These are phyloP conservation scores for Morone chrysops DNA, from an alignment of 2,113 vertebrate genomes.

Conservation along the genomic window DNA sequence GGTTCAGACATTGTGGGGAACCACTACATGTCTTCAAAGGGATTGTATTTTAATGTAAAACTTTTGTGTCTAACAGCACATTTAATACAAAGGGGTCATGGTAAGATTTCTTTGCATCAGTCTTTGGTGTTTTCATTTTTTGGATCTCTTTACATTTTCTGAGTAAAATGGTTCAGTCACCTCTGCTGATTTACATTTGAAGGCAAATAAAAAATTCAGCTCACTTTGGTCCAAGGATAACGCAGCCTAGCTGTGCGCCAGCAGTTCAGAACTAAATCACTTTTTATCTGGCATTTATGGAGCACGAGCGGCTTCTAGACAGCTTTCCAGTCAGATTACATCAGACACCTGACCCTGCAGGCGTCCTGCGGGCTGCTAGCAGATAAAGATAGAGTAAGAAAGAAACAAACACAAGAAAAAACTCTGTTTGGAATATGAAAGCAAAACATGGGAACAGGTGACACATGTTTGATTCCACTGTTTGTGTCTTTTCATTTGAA, in stretches of 20 bases:
- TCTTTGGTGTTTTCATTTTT: conserved; percentile 1
- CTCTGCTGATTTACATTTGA: background rate
- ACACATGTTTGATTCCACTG: background rate
- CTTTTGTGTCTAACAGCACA: background rate
- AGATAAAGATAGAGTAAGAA: background rate
- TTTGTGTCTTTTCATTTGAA: background rate
- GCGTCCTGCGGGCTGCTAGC: conserved; percentile 16
- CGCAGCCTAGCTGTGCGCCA: background rate
- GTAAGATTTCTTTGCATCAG: background rate
- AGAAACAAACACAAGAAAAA: conserved; percentile 9
- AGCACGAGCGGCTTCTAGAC: conserved; percentile 33
- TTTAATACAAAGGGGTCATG: background rate
- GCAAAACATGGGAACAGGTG: conserved; percentile 1
- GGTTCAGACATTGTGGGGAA: background rate
- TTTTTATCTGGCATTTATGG: conserved; percentile 13
- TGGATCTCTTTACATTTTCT: background rate
- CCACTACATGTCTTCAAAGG: background rate
- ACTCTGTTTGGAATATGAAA: conserved; percentile 20
- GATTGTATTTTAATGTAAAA: background rate
- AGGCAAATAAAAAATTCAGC: background rate
- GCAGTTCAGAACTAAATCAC: background rate
- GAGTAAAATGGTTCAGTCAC: background rate
- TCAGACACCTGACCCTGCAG: conserved; percentile 51
- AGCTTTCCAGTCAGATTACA: conserved; percentile 26
- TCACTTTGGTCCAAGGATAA: background rate